phyloP scores from a whole-genome alignment of 2,113 vertebrate species.

The Gobiocypris rarus region DNA sequence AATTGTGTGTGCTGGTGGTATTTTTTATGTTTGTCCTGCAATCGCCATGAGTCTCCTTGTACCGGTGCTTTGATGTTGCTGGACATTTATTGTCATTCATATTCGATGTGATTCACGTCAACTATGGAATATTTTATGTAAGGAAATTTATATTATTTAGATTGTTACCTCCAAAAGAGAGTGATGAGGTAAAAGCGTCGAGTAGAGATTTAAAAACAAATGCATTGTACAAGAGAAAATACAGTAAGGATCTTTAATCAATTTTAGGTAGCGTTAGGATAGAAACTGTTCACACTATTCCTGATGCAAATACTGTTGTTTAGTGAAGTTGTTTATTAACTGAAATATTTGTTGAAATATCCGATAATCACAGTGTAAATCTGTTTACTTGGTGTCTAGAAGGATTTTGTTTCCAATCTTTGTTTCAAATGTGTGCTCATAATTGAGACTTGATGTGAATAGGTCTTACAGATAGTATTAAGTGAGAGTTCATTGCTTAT shows the following conservation, averaged over 20 bases:
- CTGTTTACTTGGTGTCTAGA: not conserved
- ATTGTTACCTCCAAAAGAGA: not conserved
- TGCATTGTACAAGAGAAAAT: not conserved
- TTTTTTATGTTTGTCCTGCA: conserved; percentile 9
- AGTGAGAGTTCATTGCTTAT: not conserved
- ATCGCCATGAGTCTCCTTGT: conserved; percentile 16
- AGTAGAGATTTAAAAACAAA: not conserved
- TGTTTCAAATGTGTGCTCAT: not conserved
- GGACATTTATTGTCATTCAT: conserved; percentile 3
- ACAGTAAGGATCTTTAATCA: not conserved
- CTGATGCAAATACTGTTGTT: not conserved
- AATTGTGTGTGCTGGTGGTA: conserved; percentile 19
- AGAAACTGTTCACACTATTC: not conserved
- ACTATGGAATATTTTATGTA: not conserved
- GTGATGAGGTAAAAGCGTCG: not conserved
- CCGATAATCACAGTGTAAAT: not conserved
- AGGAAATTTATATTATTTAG: not conserved
- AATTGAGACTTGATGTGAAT: not conserved
- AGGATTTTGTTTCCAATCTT: not conserved
- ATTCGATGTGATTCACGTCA: not conserved
- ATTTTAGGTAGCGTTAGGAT: not conserved
- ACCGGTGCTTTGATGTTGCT: conserved; percentile 9
- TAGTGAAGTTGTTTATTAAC: not conserved
- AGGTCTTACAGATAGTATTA: not conserved
- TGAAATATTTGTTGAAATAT: too few relatives aligned